A percentile compares a stretch with the other conserved stretches of the same genome.
phyloP scores from a whole-genome alignment of 2,113 vertebrate genomes.

The Ploceus nigricollis region DNA sequence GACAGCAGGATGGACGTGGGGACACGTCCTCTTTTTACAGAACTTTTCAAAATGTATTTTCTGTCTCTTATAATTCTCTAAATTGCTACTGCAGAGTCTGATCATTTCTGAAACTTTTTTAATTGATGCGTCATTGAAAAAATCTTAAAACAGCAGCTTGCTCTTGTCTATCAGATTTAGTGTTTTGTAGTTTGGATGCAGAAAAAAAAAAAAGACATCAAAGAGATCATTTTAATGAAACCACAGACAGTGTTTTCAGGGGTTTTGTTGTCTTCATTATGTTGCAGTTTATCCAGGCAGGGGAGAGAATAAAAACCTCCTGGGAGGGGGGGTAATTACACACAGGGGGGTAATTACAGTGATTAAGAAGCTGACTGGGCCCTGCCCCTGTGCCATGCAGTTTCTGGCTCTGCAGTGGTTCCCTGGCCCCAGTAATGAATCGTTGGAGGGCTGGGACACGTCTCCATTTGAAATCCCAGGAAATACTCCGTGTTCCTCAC shows the following conservation, averaged over 20 bases:
- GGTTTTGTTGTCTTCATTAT: background rate
- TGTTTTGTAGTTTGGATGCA: background rate
- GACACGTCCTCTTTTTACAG: background rate
- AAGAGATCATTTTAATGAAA: background rate
- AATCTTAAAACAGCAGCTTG: background rate
- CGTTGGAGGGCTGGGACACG: background rate
- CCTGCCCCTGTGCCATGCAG: background rate
- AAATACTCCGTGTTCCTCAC: background rate
- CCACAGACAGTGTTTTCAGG: background rate
- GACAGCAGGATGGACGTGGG: background rate
- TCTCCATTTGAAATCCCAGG: background rate
- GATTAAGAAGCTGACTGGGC: background rate
- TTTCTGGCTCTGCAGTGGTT: background rate
- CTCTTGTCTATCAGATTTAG: background rate
- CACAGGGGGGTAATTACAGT: background rate
- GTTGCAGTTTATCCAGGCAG: background rate
- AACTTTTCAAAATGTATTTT: background rate
- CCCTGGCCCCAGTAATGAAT: background rate
- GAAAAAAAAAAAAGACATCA: background rate
- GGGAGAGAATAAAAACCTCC: background rate
- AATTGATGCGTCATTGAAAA: background rate
- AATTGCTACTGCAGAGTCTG: background rate
- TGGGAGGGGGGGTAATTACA: background rate
- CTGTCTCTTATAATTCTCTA: background rate
- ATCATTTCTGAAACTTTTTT: fast-evolving